These are phyloP conservation scores for Polymixis lichenea DNA, from an alignment of 2,888 invertebrate species.

Conservation along the genomic window DNA sequence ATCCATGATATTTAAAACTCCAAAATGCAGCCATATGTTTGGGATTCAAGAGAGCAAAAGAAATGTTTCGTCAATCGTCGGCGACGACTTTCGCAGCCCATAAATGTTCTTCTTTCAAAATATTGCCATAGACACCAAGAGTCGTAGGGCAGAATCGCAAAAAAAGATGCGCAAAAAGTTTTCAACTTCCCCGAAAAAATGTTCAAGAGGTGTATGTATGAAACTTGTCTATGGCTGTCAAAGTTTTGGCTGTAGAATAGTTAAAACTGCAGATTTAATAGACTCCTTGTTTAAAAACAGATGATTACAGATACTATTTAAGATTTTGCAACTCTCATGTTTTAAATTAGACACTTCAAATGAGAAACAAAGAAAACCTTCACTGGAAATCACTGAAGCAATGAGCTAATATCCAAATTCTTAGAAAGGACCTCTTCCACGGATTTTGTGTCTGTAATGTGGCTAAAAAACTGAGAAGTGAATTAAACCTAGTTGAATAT, in stretches of 20 bases:
- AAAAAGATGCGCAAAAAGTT: conserved; percentile 52
- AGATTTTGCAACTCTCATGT: no score
- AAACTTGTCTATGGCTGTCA: conserved; percentile 27
- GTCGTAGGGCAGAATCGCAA: conserved; percentile 42
- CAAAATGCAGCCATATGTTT: conserved; percentile 54
- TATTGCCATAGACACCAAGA: conserved; percentile 71
- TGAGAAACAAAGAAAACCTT: neutral
- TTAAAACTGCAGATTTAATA: neutral
- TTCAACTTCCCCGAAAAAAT: conserved; percentile 23
- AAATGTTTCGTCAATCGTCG: conserved; percentile 72
- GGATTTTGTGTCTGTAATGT: neutral
- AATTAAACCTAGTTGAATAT: neutral
- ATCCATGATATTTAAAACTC: conserved; percentile 53
- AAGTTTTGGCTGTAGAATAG: conserved; percentile 29
- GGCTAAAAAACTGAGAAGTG: neutral
- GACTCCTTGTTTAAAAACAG: no score
- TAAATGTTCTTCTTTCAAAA: conserved; percentile 86
- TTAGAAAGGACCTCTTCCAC: neutral
- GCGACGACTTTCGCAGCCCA: conserved; percentile 79
- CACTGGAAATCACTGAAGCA: neutral
- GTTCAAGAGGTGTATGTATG: conserved; percentile 23
- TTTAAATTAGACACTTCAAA: no score
- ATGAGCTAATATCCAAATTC: neutral
- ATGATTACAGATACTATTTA: no score
- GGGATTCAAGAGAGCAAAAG: conserved; percentile 62